Evolutionary conservation across 2,113 vertebrate genomes (phyloP), one percentile per base, ranked within the genome.

Genomic region (Plestiodon gilberti): DNA sequence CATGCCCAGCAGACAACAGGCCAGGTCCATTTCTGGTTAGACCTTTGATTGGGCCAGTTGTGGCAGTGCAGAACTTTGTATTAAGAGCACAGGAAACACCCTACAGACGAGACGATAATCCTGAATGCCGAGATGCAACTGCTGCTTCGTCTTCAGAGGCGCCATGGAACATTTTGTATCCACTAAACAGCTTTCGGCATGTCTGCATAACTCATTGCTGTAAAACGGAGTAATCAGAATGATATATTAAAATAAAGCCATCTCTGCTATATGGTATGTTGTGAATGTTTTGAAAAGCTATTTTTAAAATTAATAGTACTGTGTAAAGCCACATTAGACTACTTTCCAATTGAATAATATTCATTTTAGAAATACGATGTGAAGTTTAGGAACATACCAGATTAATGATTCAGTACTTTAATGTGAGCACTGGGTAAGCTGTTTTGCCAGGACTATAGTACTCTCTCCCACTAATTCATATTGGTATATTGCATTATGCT

Each of bases 271-370:
- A 90, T 89, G 94, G 92, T 82, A 89, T 90, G 91, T 90, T 89
- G 83, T 89, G 86, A 89, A 92, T 95, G 93, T 93, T 94, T 95
- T 92, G 85, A 87, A 90, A 93, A 93, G 90, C 90, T 93, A 92
- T 94, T 95, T 94, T 95, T 93, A 94, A 94, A 93, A 94, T 93
- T 91, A 95, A 93, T 93, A 92, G 88, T 88, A 87, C 62, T 88
- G 10, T 81, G 57, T 65, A 76, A 88, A 88, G 61, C 86, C 90
- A 83, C 90, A 83, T 91, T 88, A 90, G 65, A 86, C 85, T 70
- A 48, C 83, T 90, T 89, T 91, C 83, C 84, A 79, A 79, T 86
- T 10, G 38, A 79, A 86, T 83, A 69, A 76, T 90, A 87, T 83
- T 71, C 67, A 69, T 89, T 91, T 88, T 84, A 90, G 79, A 61